Conservation (phyloP, 2,888 invertebrate genomes). For the Prosapia bicincta region DNA sequence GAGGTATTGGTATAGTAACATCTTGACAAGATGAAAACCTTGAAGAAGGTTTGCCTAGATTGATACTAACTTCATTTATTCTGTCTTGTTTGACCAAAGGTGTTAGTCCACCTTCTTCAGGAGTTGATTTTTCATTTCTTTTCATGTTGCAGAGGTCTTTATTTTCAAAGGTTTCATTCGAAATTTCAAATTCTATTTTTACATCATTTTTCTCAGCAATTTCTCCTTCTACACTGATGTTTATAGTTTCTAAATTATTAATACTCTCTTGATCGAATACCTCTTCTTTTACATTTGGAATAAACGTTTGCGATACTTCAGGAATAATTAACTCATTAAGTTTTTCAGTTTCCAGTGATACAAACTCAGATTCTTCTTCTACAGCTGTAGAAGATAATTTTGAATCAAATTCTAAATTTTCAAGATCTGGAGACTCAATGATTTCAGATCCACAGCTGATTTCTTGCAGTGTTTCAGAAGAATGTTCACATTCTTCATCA, state of each 20-base stretch:
- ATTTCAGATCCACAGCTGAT: conserved; percentile 11
- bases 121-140: conserved; percentile 2
- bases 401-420: not conserved
- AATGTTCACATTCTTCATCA: not conserved
- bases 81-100: not conserved
- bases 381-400: not conserved
- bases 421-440: not conserved
- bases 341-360: not conserved
- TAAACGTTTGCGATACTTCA: not conserved
- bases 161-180: not conserved
- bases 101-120: not conserved
- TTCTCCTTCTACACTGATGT: not conserved
- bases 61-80: not conserved
- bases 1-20: conserved; percentile 27
- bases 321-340: not conserved
- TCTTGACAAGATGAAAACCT: conserved; percentile 15
- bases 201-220: not conserved
- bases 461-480: conserved; percentile 1
- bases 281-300: not conserved
- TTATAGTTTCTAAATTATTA: not conserved
- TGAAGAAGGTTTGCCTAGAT: not conserved
- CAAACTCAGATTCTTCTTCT: not conserved
- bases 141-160: not conserved
- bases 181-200: not conserved
- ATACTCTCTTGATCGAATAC: not conserved